Conservation (phyloP, 2,797 vertebrate genomes). For the Pempheris klunzingeri region DNA sequence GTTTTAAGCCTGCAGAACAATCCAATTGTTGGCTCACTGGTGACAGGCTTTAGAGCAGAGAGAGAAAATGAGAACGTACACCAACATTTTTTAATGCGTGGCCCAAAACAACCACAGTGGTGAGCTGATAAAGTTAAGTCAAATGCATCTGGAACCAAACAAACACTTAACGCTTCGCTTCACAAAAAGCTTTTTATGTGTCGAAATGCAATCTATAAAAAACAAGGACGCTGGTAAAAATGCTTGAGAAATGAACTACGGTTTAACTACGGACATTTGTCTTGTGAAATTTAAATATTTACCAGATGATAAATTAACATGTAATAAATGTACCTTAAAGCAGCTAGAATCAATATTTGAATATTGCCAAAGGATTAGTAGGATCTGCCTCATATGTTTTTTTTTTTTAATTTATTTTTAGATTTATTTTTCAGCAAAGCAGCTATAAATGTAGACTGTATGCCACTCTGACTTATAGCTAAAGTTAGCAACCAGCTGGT, state of each 20-base stretch:
- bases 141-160: slow-evolving; percentile 56
- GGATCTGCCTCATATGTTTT: no score
- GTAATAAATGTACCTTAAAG: background rate
- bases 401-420: no score
- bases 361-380: background rate
- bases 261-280: no score
- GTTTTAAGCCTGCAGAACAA: slow-evolving; percentile 72
- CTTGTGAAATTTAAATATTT: slow-evolving; percentile 15
- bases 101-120: slow-evolving; percentile 33
- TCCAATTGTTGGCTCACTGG: slow-evolving; percentile 61
- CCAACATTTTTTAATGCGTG: slow-evolving; percentile 62
- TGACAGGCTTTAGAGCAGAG: slow-evolving; percentile 57
- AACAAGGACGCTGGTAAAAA: no score
- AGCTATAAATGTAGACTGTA: background rate
- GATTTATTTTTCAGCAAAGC: background rate
- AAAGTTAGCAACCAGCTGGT: background rate
- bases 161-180: slow-evolving; percentile 27
- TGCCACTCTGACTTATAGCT: background rate
- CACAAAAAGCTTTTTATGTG: no score
- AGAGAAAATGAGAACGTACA: slow-evolving; percentile 56
- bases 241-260: no score
- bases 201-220: no score
- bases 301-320: background rate
- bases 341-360: background rate
- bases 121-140: slow-evolving; percentile 57